Evolutionary conservation across 2,797 vertebrate genomes (phyloP).

Genomic region (Channa striata): DNA sequence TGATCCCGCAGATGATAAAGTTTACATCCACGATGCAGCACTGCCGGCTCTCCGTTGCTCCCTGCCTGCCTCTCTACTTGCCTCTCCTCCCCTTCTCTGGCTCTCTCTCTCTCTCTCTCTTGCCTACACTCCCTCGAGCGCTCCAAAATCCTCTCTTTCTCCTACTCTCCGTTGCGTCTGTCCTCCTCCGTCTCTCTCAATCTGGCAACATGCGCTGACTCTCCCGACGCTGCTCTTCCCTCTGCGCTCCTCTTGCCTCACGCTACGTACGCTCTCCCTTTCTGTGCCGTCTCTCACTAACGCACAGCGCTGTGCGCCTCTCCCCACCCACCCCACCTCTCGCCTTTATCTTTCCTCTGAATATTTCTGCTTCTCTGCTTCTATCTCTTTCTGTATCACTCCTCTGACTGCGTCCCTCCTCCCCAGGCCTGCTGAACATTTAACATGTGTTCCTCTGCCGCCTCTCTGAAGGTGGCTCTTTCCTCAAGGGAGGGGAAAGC

Average conservation of each 20-base stretch:
- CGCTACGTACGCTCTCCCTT: constrained; percentile 55
- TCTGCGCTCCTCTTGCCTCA: constrained; percentile 34
- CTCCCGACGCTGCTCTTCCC: constrained; percentile 31
- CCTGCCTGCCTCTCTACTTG: constrained; percentile 31
- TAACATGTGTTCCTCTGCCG: constrained; percentile 77
- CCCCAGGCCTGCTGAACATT: constrained; percentile 72
- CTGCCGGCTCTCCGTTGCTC: constrained; percentile 35
- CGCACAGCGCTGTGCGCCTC: constrained; percentile 34
- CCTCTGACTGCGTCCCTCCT: constrained; percentile 51
- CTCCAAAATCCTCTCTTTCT: constrained; percentile 6
- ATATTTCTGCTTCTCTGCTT: constrained; percentile 45
- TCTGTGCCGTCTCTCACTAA: constrained; percentile 53
- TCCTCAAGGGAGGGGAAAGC: constrained; percentile 74
- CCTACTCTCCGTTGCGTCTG: constrained; percentile 9
- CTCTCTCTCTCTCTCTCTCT: constrained; percentile 13
- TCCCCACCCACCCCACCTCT: constrained; percentile 61
- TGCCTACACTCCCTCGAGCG: constrained; percentile 15
- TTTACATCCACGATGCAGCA: constrained; percentile 84
- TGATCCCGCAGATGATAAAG: constrained; percentile 79
- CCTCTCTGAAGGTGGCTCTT: constrained; percentile 80
- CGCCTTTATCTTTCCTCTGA: constrained; percentile 63
- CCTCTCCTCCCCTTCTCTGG: constrained; percentile 23
- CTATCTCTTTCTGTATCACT: constrained; percentile 27
- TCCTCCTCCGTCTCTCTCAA: constrained; percentile 51
- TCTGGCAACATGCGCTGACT: constrained; percentile 59